Evolutionary conservation across 2,797 vertebrate species (phyloP), one percentile per base, ranked within the genome.

Genomic region (Pseudotriccus pelzelni): DNA sequence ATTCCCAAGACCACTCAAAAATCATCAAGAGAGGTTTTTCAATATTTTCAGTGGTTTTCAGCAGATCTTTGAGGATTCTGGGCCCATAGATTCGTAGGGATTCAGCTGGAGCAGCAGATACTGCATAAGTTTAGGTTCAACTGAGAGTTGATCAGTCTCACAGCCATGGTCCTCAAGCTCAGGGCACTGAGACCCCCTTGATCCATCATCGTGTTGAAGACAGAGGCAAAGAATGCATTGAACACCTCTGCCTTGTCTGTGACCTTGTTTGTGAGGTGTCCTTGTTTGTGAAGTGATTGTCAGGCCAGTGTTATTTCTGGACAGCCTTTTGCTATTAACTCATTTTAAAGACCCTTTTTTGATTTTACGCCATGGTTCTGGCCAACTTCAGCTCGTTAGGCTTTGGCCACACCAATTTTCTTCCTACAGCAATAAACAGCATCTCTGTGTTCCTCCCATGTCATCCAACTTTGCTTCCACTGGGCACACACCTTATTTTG

Each of bases 81-180:
- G 24, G 1, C 30, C 32, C 44, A 43, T 4, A 64, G 32, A 62
- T 10, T 44, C 9, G 12, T 0, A 34, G 23, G 15, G 43, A 70
- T 44, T 7, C n/a, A 49, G 28, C 17, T 50, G 28, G 50, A 58
- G 10, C 36, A 62, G 62, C 27, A 63, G 14, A 49, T 43, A 12
- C 13, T 15, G 8, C 15, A 9, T 8, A 70, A 63, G n/a, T 19
- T 50, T 21, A 27, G 37, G 24, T n/a, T 10, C 8, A 10, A 39
- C 4, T 58, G n/a, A 8, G 16, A 58, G 8, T 5, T 70, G 24
- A 52, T 39, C 12, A 50, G 21, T 77, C 58, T 52, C 32, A 64
- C 28, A 64, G 10, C 12, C 14, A 25, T 9, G 10, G 9, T 22
- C 14, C 17, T 77, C n/a, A 43, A 83, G 28, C 27, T 76, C 32